Percentiles rank a stretch among this genome's conserved stretches.
Evolutionary conservation across 2,113 vertebrate species (phyloP).

Genomic region (Xenopus borealis): DNA sequence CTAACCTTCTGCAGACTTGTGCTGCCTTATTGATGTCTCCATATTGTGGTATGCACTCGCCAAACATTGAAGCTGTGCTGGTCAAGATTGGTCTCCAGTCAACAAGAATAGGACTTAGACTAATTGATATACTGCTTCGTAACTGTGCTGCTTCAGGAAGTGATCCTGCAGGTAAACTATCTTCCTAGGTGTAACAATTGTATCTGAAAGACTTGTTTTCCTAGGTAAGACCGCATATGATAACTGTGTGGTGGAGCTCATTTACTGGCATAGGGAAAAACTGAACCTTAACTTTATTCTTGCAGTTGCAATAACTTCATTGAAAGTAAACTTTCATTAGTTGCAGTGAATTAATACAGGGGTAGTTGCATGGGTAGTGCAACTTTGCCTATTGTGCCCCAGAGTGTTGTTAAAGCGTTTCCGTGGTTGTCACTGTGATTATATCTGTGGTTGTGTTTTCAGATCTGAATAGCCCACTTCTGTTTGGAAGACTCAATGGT

Average conservation of each 20-base stretch:
- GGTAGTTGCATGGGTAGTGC: too few relatives aligned
- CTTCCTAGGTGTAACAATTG: not conserved
- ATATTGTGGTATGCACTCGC: constrained; percentile 98
- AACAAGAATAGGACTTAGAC: constrained; percentile 89
- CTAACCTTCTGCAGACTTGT: constrained; percentile 94
- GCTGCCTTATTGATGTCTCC: constrained; percentile 96
- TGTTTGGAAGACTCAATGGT: constrained; percentile 95
- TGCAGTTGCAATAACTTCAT: too few relatives aligned
- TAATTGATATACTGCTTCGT: constrained; percentile 94
- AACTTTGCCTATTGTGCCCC: too few relatives aligned
- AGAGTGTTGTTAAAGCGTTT: too few relatives aligned
- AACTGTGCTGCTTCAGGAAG: constrained; percentile 96
- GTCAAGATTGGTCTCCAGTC: constrained; percentile 98
- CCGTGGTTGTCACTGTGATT: too few relatives aligned
- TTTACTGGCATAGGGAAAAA: too few relatives aligned
- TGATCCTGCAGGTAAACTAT: constrained; percentile 83
- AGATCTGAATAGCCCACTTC: constrained; percentile 97
- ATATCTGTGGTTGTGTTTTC: constrained; percentile 24
- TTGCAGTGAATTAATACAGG: too few relatives aligned
- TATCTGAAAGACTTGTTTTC: too few relatives aligned
- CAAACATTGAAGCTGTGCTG: constrained; percentile 95
- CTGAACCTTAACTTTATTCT: too few relatives aligned
- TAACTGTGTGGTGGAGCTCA: too few relatives aligned
- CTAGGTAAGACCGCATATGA: too few relatives aligned
- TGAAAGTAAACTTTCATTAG: too few relatives aligned